These are phyloP conservation scores for Maniola hyperantus DNA, from an alignment of 2,888 invertebrate species.

Conservation along the genomic window DNA sequence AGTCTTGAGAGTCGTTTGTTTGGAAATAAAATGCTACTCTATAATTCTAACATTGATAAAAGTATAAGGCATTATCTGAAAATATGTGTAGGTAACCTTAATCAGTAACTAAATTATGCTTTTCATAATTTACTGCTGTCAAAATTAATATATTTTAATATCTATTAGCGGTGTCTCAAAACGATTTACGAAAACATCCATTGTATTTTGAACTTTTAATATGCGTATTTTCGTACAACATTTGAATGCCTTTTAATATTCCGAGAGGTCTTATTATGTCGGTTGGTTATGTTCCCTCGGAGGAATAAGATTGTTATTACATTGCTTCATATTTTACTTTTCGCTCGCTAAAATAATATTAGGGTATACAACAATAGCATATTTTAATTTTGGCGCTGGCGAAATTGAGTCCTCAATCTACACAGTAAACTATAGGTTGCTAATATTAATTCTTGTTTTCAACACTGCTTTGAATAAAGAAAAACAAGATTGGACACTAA, in stretches of 20 bases:
- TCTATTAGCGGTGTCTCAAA: constrained; percentile 2
- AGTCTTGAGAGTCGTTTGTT: too few species aligned
- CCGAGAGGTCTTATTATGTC: constrained; percentile 3
- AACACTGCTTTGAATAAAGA: not conserved
- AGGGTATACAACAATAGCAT: constrained; percentile 25
- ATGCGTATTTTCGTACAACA: not conserved
- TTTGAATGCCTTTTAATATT: constrained; percentile 9
- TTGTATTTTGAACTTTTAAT: constrained; percentile 17
- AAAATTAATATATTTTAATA: constrained; percentile 62
- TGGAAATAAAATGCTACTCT: too few species aligned
- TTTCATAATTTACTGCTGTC: constrained; percentile 48
- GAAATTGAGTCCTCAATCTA: not conserved
- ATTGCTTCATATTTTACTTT: constrained; percentile 47
- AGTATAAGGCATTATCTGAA: too few species aligned
- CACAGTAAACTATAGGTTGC: not conserved
- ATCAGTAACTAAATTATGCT: not conserved
- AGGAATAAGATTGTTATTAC: constrained; percentile 40
- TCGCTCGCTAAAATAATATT: constrained; percentile 42
- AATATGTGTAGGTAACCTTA: too few species aligned
- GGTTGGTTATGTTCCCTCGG: constrained; percentile 9
- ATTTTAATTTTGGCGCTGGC: constrained; percentile 4
- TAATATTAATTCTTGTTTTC: not conserved
- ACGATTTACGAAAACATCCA: constrained; percentile 1
- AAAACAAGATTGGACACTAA: too few species aligned
- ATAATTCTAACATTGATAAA: too few species aligned